A percentile compares a stretch with the other conserved stretches of the same genome.
phyloP scores from a whole-genome alignment of 2,113 vertebrate genomes.

The Carollia perspicillata region DNA sequence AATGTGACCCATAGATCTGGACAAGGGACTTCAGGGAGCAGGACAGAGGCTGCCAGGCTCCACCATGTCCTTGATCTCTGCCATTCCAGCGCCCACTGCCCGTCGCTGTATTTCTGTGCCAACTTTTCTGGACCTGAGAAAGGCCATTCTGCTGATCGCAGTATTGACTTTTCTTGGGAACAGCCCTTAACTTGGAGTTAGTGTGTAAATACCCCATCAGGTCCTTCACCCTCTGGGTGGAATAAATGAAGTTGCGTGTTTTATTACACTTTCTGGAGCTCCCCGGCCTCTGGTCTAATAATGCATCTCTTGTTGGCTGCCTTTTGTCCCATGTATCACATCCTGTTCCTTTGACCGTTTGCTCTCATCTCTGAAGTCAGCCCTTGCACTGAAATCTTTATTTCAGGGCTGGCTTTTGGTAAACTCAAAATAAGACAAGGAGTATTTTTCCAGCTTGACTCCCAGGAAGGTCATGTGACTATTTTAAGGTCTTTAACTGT shows the following conservation, averaged over 20 bases:
- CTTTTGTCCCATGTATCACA: not conserved
- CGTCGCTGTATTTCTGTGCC: not conserved
- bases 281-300: not conserved
- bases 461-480: not conserved
- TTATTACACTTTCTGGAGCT: not conserved
- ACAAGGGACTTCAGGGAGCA: not conserved
- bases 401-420: not conserved
- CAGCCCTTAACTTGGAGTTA: not conserved
- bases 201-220: not conserved
- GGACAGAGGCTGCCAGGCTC: not conserved
- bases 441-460: not conserved
- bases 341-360: not conserved
- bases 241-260: not conserved
- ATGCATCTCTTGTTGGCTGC: not conserved
- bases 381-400: not conserved
- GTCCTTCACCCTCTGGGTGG: not conserved
- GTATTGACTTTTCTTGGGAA: not conserved
- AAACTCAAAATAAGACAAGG: not conserved
- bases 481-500: not conserved
- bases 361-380: not conserved
- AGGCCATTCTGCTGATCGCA: not conserved
- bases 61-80: accelerated
- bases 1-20: not conserved
- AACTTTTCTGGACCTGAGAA: not conserved
- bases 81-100: not conserved